Evolutionary conservation across 2,888 invertebrate species (phyloP).

Genomic region (Drosophila tanythrix): DNA sequence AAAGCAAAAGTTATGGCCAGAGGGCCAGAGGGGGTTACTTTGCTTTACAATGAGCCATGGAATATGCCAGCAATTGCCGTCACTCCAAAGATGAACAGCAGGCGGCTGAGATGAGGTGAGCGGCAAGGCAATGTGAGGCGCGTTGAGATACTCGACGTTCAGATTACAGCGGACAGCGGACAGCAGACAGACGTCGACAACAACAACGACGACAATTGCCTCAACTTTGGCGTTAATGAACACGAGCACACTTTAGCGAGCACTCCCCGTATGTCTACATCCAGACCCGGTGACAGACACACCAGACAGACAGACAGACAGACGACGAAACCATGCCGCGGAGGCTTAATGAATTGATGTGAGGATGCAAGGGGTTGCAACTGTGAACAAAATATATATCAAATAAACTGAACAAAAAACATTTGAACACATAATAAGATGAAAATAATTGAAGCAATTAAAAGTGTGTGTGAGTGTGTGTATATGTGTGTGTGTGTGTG

Average conservation of each 20-base stretch:
- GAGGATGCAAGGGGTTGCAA: constrained; percentile 28
- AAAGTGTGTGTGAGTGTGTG: constrained; percentile 9
- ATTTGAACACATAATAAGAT: constrained; percentile 79
- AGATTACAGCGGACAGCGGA: constrained; percentile 69
- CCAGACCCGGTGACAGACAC: constrained; percentile 38
- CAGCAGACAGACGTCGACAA: constrained; percentile 49
- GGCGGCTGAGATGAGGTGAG: neutral
- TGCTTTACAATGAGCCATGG: constrained; percentile 62
- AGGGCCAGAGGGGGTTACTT: neutral
- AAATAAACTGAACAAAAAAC: constrained; percentile 67
- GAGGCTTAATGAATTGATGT: constrained; percentile 70
- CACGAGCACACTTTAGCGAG: constrained; percentile 78
- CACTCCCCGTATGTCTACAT: constrained; percentile 53
- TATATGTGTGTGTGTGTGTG: constrained; percentile 13
- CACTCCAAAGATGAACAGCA: constrained; percentile 14
- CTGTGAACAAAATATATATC: constrained; percentile 23
- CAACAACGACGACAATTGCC: constrained; percentile 69
- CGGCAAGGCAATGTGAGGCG: neutral
- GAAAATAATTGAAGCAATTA: constrained; percentile 81
- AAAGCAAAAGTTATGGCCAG: constrained; percentile 14
- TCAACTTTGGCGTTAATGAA: constrained; percentile 81
- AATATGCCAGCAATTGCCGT: constrained; percentile 67
- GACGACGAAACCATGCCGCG: constrained; percentile 16
- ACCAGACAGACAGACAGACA: constrained; percentile 23
- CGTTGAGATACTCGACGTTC: constrained; percentile 48